Percentiles rank a stretch among this genome's conserved stretches.
Conservation (phyloP, 35 echinoderm and acorn worm genomes). For the Heliocidaris tuberculata region DNA sequence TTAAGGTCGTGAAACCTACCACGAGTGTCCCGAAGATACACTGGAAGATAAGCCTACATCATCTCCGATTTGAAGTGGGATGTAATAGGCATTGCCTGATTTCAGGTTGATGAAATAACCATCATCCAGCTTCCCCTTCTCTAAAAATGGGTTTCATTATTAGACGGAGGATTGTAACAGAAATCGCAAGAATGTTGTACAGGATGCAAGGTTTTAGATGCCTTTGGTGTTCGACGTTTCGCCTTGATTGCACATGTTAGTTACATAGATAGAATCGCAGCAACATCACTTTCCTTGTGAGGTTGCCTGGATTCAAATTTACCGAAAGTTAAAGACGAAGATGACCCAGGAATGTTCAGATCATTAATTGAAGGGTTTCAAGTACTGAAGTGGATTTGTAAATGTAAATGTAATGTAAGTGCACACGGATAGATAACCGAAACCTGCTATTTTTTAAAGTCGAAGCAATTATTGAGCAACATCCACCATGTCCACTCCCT, state of each 20-base stretch:
- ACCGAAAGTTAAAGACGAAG: not conserved
- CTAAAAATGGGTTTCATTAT: not conserved
- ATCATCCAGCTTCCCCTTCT: not conserved
- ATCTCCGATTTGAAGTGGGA: not conserved
- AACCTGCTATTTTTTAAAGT: not conserved
- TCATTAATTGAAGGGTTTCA: not conserved
- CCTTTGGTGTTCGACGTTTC: not conserved
- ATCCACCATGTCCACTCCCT: not conserved
- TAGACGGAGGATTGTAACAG: not conserved
- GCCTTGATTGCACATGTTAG: not conserved
- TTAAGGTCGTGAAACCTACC: not conserved
- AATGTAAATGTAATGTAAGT: not conserved
- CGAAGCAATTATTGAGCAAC: not conserved
- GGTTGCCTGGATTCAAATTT: not conserved
- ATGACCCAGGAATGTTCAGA: not conserved
- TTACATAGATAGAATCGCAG: not conserved
- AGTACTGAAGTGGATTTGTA: not conserved
- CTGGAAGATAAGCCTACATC: not conserved
- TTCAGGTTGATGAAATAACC: not conserved
- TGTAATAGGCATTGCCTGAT: not conserved
- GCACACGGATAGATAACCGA: not conserved
- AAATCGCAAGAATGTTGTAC: constrained; percentile 9
- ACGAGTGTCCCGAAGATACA: not conserved
- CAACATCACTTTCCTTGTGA: not conserved
- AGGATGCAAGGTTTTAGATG: not conserved